These are phyloP conservation scores for Chunga burmeisteri DNA, from an alignment of 2,113 vertebrate genomes.

Conservation along the genomic window DNA sequence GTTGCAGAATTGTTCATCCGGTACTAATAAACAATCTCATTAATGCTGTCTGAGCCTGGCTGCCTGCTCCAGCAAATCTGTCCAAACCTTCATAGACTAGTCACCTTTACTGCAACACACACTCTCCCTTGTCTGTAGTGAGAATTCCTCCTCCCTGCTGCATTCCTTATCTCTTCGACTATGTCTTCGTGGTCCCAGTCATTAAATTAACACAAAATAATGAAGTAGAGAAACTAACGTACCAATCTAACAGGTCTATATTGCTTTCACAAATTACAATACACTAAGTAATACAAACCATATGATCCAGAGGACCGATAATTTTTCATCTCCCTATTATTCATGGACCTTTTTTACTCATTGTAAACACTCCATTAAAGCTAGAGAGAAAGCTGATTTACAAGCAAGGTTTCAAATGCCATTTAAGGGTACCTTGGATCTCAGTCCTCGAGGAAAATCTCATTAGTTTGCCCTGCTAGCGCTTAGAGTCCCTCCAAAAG, in stretches of 20 bases:
- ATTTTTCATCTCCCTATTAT: background rate
- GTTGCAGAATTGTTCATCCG: constrained; percentile 65
- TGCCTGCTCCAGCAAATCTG: constrained; percentile 54
- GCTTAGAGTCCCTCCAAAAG: background rate
- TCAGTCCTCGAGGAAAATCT: background rate
- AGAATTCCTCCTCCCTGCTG: background rate
- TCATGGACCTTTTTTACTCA: background rate
- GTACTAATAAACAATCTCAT: constrained; percentile 71
- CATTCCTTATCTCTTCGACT: background rate
- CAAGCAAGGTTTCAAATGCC: background rate
- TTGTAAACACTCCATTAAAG: background rate
- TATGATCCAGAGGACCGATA: background rate
- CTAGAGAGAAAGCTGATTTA: background rate
- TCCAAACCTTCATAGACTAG: constrained; percentile 49
- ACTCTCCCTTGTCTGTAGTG: background rate
- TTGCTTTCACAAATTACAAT: background rate
- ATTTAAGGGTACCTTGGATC: background rate
- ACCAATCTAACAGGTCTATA: background rate
- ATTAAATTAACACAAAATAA: background rate
- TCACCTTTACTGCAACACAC: constrained; percentile 9
- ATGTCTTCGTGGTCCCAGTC: background rate
- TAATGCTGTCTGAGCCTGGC: constrained; percentile 55
- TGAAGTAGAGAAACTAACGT: background rate
- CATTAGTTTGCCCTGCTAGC: background rate
- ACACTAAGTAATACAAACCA: background rate